Base-by-base conservation (phyloP, 2,888 invertebrate genomes). In the Callimorpha dominula region DNA sequence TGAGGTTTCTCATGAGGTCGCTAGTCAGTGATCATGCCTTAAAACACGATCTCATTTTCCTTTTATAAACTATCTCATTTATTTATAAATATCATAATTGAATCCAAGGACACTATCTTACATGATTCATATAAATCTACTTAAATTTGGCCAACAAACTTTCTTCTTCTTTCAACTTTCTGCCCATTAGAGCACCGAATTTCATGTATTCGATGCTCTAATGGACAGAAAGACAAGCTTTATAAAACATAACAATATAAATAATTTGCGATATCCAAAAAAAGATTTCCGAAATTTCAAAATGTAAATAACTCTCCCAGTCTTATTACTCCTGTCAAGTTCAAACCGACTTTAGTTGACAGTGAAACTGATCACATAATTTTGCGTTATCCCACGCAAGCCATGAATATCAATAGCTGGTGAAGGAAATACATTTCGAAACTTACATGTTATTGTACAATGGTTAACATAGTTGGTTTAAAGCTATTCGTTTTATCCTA, bases 371-470 rank as follows among this genome's bases (percentile, higher is more conserved):
- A 52, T 31, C 67, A 11, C 50, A 70, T 70, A 70, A 70, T 46
- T 65, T 70, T 54, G 42, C 50, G 49, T 57, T 54, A 31, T 78
- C 81, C 81, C 81, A 83, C 83, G 62, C 83, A 63, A 68, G 31
- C 69, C 71, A 75, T 69, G 73, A 73, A 77, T 79, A 76, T 31
- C 77, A 70, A 68, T 57, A 43, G 31, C 49, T 11, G 52, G 31
- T 65, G 65, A 70, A 57, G 70, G 43, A 64, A 57, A 52, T 63
- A 49, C 7, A 57, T 70, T 54, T 70, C 31, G 65, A 65, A 65
- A 70, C 46, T 64, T 60, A 31, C 31, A 43, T 40, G 12, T 60
- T 60, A 31, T 60, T 60, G 50, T 57, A 49, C 46, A 60, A 68
- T 65, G 46, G 49, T 31, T 50, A 17, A 60, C 20, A 31, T 20